Evolutionary conservation across 2,797 vertebrate genomes (phyloP), one percentile per base, ranked within the genome.

Genomic region (Valencia hispanica): DNA sequence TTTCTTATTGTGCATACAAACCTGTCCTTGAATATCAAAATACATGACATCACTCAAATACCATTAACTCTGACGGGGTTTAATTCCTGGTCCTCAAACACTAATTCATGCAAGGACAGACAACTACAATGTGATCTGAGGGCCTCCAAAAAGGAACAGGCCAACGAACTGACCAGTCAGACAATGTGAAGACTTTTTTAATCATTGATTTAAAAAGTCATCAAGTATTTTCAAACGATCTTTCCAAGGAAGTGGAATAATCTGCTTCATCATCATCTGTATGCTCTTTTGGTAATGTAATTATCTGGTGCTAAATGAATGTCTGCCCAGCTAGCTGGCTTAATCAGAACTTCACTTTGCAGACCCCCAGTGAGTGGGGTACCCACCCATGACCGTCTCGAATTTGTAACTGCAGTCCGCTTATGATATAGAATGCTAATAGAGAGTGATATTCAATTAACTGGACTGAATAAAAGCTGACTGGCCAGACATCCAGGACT

Each of bases 391-490:
- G 88, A 90, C 89, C 81, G 74, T 73, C 69, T 83, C 75, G 80
- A 88, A 89, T 92, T 89, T 91, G 84, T 79, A 83, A 14, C 72
- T 70, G 63, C 73, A 41, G 70, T 78, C 72, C 48, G 18, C 88
- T 88, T 82, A 84, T 84, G 78, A 84, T 79, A 55, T 77, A 20
- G 74, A n/a, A 87, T 22, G 50, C 82, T 84, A 82, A 89, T 43
- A 17, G 83, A 84, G 80, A 84, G 57, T 79, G 74, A 79, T 78
- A 83, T 87, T 89, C 78, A 86, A 90, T 91, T 87, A 91, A 82
- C 17, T 8, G 1, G 39, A 39, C 27, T 72, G 80, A 87, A 91
- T 88, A 77, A 81, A 65, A 88, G 77, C 75, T 57, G 73, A 86
- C 78, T 76, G 79, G 78, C 53, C 72, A 17, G 43, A 51, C 74